Evolutionary conservation across 2,113 vertebrate genomes (phyloP).

Genomic region (Nothocercus julius): DNA sequence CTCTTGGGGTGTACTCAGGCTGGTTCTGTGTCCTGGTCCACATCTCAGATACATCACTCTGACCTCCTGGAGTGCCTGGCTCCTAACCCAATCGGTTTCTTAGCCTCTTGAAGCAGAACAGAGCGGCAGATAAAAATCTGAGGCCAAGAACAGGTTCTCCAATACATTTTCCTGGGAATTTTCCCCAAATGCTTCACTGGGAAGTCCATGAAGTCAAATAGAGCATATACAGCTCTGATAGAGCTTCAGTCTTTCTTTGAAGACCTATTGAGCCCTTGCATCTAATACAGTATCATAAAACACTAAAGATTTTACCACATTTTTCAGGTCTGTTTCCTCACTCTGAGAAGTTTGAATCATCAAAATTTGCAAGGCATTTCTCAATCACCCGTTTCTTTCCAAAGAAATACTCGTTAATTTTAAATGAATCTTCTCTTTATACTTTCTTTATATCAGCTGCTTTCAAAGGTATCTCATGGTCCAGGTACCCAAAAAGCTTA

Average conservation of each 20-base stretch:
- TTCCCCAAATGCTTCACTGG: not conserved
- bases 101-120: not conserved
- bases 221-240: not conserved
- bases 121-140: not conserved
- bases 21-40: not conserved
- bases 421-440: not conserved
- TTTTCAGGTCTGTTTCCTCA: not conserved
- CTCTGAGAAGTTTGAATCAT: not conserved
- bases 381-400: not conserved
- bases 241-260: not conserved
- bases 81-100: not conserved
- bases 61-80: fast-evolving
- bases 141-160: not conserved
- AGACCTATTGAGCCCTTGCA: not conserved
- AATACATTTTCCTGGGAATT: not conserved
- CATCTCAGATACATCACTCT: not conserved
- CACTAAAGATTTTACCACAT: fast-evolving
- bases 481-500: no score
- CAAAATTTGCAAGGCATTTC: not conserved
- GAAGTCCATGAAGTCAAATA: not conserved
- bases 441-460: not conserved
- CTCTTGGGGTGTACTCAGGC: not conserved
- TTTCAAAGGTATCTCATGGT: no score
- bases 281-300: not conserved
- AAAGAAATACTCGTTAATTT: not conserved